Percentiles rank a stretch among this genome's conserved stretches.
phyloP scores from a whole-genome alignment of 2,113 vertebrate species.

The Alexandromys fortis region DNA sequence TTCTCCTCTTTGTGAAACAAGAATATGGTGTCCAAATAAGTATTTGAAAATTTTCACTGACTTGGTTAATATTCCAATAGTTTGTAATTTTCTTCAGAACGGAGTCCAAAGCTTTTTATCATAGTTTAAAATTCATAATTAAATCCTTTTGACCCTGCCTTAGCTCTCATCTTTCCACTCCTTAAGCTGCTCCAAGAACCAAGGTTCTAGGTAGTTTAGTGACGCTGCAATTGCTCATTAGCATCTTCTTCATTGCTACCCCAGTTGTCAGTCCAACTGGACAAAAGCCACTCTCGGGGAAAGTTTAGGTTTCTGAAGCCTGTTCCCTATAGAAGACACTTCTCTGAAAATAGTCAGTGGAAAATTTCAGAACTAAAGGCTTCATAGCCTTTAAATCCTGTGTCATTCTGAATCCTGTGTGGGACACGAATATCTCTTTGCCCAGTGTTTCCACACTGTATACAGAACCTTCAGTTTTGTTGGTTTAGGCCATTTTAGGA shows the following conservation, averaged over 20 bases:
- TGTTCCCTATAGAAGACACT: not conserved
- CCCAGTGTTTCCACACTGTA: too few species aligned
- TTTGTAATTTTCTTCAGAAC: constrained; percentile 14
- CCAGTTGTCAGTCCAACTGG: not conserved
- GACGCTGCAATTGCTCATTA: not conserved
- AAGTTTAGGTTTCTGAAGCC: not conserved
- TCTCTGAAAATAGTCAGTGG: not conserved
- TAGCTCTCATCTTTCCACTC: not conserved
- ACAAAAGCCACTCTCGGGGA: not conserved
- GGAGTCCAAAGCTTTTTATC: not conserved
- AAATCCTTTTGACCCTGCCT: not conserved
- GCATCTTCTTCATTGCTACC: not conserved
- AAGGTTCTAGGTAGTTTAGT: not conserved
- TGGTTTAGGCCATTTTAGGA: too few species aligned
- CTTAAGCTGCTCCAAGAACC: not conserved
- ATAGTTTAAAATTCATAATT: not conserved
- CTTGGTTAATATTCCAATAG: not conserved
- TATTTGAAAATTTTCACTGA: not conserved
- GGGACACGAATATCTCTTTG: not conserved
- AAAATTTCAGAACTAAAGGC: not conserved
- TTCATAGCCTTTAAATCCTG: not conserved
- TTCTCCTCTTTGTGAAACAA: not conserved
- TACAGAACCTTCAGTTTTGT: not conserved
- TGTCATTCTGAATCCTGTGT: not conserved
- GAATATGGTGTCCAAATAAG: not conserved